phyloP scores from a whole-genome alignment of 2,888 invertebrate species.

The Trissolcus japonicus region DNA sequence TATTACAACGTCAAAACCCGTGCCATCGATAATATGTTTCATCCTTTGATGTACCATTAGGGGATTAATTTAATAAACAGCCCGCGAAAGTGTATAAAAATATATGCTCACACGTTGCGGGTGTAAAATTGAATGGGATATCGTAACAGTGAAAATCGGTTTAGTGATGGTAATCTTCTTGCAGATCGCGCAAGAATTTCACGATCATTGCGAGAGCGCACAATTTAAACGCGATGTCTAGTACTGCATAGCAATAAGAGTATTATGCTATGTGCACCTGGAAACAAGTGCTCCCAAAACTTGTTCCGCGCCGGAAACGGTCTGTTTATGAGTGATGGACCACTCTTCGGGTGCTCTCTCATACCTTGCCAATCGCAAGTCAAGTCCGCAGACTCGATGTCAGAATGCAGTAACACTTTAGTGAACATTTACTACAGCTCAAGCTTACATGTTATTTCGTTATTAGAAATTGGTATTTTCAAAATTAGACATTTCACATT shows the following conservation, averaged over 20 bases:
- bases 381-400: constrained; percentile 7
- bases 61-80: constrained; percentile 1
- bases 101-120: not conserved
- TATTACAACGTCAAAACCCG: not conserved
- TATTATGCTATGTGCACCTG: constrained; percentile 46
- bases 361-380: constrained; percentile 37
- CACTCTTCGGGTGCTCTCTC: constrained; percentile 37
- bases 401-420: too few relatives aligned
- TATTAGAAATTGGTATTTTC: too few relatives aligned
- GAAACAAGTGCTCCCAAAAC: constrained; percentile 54
- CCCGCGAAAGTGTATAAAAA: constrained; percentile 14
- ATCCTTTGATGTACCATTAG: not conserved
- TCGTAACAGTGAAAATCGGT: constrained; percentile 38
- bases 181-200: constrained; percentile 35
- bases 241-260: constrained; percentile 47
- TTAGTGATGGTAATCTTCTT: constrained; percentile 38
- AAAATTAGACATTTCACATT: too few relatives aligned
- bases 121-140: constrained; percentile 4
- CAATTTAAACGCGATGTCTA: constrained; percentile 44
- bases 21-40: not conserved
- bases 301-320: constrained; percentile 53
- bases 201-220: constrained; percentile 30
- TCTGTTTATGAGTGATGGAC: constrained; percentile 53
- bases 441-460: too few relatives aligned
- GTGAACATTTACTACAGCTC: too few relatives aligned